A percentile compares a stretch with the other conserved stretches of the same genome.
These are phyloP conservation scores for Stigmatopora nigra DNA, from an alignment of 2,113 vertebrate genomes.

Conservation along the genomic window DNA sequence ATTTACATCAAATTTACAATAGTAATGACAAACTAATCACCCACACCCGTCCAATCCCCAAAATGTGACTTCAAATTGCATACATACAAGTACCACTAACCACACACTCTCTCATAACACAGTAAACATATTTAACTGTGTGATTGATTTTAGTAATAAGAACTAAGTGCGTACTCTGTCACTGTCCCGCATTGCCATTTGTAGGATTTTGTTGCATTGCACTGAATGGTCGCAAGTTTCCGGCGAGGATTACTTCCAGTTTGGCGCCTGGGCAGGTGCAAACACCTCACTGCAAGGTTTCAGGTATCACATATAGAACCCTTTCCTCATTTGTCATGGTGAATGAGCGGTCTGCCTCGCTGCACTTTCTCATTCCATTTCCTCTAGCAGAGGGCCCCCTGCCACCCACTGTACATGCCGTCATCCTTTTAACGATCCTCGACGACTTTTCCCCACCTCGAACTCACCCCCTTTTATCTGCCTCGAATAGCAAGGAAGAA, in stretches of 20 bases:
- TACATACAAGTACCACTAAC: background rate
- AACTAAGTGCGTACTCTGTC: background rate
- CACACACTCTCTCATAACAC: background rate
- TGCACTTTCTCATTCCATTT: conserved; percentile 72
- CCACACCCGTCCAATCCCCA: background rate
- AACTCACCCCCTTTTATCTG: background rate
- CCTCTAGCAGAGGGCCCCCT: conserved; percentile 62
- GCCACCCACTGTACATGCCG: conserved; percentile 67
- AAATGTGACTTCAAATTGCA: background rate
- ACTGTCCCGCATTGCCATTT: background rate
- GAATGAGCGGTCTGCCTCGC: conserved; percentile 70
- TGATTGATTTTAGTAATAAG: background rate
- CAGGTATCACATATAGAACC: conserved; percentile 60
- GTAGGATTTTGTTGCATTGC: background rate
- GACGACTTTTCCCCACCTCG: conserved; percentile 29
- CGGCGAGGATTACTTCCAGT: conserved; percentile 53
- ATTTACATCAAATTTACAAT: too few relatives aligned
- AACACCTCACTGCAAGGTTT: conserved; percentile 55
- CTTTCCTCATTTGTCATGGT: conserved; percentile 71
- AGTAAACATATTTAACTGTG: background rate
- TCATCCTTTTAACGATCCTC: conserved; percentile 67
- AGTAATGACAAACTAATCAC: too few relatives aligned
- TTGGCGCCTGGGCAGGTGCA: conserved; percentile 60
- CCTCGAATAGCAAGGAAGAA: conserved; percentile 29
- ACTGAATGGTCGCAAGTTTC: conserved; percentile 22